Conservation (phyloP, 2,888 invertebrate genomes). For the Nomada ferruginata region DNA sequence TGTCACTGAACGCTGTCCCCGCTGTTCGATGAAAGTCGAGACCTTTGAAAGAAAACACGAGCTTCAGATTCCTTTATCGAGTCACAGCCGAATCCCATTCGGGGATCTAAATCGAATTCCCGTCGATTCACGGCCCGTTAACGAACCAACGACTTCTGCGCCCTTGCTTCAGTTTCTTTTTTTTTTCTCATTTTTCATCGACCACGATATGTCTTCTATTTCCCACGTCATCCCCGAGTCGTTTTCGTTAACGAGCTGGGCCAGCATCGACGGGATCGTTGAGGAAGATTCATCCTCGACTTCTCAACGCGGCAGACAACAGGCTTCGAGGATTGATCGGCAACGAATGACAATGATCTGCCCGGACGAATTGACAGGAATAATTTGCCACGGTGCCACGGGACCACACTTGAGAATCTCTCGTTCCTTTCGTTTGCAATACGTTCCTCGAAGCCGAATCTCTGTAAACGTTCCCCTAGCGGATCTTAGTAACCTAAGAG, state of each 20-base stretch:
- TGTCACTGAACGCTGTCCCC: slow-evolving; percentile 40
- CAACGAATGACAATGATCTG: slow-evolving; percentile 1
- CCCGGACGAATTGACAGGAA: neutral
- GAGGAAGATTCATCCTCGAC: slow-evolving; percentile 33
- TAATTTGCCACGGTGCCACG: neutral
- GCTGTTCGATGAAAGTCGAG: slow-evolving; percentile 30
- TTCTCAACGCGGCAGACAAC: slow-evolving; percentile 33
- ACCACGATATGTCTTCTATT: slow-evolving; percentile 62
- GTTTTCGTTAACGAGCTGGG: slow-evolving; percentile 45
- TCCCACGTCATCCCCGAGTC: slow-evolving; percentile 14
- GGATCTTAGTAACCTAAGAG: slow-evolving; percentile 43
- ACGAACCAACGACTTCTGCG: slow-evolving; percentile 37
- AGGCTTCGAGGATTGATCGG: slow-evolving; percentile 35
- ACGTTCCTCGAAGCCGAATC: slow-evolving; percentile 43
- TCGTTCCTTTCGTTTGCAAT: neutral
- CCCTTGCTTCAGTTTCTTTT: slow-evolving; percentile 13
- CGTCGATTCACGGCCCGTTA: slow-evolving; percentile 50
- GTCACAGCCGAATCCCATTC: slow-evolving; percentile 58
- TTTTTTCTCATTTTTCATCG: slow-evolving; percentile 12
- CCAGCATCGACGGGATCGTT: slow-evolving; percentile 46
- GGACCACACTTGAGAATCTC: neutral
- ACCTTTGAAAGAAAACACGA: slow-evolving; percentile 32
- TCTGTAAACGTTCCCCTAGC: slow-evolving; percentile 10
- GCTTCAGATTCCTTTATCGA: slow-evolving; percentile 60
- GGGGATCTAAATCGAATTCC: slow-evolving; percentile 40